A percentile compares a stretch with the other conserved stretches of the same genome.
phyloP scores from a whole-genome alignment of 2,797 vertebrate species.

The Spondyliosoma cantharus region DNA sequence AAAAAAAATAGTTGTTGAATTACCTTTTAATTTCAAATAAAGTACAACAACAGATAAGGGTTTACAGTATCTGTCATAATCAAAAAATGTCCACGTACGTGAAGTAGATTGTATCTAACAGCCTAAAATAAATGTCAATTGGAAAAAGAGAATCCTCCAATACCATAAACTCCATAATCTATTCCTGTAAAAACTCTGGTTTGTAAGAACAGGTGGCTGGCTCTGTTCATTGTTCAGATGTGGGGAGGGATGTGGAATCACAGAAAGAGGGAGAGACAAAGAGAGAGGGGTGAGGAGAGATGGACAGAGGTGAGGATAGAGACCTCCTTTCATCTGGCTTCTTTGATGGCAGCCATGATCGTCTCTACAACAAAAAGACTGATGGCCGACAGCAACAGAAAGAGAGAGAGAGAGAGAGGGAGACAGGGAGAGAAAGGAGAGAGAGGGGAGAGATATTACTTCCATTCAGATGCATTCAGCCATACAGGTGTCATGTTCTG shows the following conservation, averaged over 20 bases:
- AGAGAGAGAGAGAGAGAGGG: slow-evolving; percentile 36
- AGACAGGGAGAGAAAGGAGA: background rate
- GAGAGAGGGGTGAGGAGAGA: slow-evolving; percentile 71
- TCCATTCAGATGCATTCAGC: slow-evolving; percentile 73
- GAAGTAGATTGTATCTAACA: background rate
- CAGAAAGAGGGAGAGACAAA: slow-evolving; percentile 63
- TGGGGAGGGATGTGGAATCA: slow-evolving; percentile 71
- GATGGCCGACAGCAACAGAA: slow-evolving; percentile 67
- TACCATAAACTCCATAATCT: slow-evolving; percentile 16
- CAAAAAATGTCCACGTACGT: background rate
- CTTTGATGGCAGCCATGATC: slow-evolving; percentile 81
- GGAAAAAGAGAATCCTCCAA: background rate
- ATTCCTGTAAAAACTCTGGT: slow-evolving; percentile 36
- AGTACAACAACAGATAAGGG: background rate
- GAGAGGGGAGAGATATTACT: slow-evolving; percentile 54
- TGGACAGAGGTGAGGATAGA: slow-evolving; percentile 81
- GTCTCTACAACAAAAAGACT: slow-evolving; percentile 77
- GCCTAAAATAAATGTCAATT: background rate
- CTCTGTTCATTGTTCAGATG: slow-evolving; percentile 78
- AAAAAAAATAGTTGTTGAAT: background rate
- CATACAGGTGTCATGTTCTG: slow-evolving; percentile 78
- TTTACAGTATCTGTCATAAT: background rate
- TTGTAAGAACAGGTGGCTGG: slow-evolving; percentile 75
- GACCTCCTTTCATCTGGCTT: slow-evolving; percentile 81
- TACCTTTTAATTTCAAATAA: background rate